Conservation (phyloP, 2,113 vertebrate genomes). For the Ploceus nigricollis region DNA sequence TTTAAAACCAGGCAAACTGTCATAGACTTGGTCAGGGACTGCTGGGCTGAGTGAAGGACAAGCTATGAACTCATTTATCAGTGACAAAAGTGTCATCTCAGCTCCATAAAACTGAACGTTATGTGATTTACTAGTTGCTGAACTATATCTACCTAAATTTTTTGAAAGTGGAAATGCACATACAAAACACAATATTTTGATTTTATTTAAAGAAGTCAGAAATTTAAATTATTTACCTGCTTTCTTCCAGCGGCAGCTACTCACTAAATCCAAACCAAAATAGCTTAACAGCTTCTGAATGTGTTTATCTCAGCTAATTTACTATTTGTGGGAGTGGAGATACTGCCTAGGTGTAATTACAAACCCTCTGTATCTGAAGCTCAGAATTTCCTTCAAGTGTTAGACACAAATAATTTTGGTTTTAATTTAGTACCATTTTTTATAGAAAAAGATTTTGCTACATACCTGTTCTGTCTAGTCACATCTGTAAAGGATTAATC, state of each 20-base stretch:
- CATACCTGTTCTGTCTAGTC: neutral
- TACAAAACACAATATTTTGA: neutral
- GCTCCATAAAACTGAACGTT: neutral
- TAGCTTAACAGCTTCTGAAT: neutral
- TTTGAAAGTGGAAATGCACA: neutral
- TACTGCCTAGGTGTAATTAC: neutral
- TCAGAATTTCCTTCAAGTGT: neutral
- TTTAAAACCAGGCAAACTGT: neutral
- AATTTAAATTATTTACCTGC: neutral
- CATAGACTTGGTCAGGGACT: neutral
- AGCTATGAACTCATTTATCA: neutral
- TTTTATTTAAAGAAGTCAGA: neutral
- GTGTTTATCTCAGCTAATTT: neutral
- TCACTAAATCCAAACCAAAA: neutral
- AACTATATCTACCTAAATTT: neutral
- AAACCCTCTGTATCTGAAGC: neutral
- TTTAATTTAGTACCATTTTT: neutral
- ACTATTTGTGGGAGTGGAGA: neutral
- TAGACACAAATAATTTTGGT: neutral
- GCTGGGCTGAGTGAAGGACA: neutral
- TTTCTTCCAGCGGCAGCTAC: neutral
- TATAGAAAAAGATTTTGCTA: neutral
- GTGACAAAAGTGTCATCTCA: neutral
- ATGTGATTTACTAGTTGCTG: neutral
- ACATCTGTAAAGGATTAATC: neutral